A percentile compares a stretch with the other conserved stretches of the same genome.
phyloP scores from a whole-genome alignment of 2,797 vertebrate genomes.

The Pipistrellus pipistrellus region DNA sequence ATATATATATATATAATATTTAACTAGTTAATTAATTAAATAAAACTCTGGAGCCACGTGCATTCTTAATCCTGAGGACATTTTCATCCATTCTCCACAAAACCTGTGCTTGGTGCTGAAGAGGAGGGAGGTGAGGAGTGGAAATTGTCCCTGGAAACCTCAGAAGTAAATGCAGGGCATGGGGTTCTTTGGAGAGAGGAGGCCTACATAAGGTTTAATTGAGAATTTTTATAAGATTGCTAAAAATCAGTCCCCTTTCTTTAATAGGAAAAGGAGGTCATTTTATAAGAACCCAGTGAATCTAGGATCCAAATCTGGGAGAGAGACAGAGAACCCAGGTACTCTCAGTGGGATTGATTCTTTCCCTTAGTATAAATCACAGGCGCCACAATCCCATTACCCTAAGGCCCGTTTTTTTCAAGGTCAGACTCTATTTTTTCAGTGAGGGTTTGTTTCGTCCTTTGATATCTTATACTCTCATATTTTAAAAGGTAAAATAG shows the following conservation, averaged over 20 bases:
- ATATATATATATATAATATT: too few species aligned
- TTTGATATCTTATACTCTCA: constrained; percentile 49
- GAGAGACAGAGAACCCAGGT: background rate
- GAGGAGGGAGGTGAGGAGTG: background rate
- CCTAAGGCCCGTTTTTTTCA: background rate
- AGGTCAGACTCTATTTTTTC: background rate
- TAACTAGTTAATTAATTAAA: too few species aligned
- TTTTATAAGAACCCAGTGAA: constrained; percentile 12
- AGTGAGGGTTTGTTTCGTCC: background rate
- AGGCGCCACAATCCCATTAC: background rate
- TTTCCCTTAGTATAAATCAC: background rate
- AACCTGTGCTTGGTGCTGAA: background rate
- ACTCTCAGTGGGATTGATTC: constrained; percentile 24
- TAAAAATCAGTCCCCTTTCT: background rate
- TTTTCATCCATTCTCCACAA: background rate
- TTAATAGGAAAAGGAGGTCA: background rate
- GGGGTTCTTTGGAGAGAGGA: background rate
- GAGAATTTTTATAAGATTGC: background rate
- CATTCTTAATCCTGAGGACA: background rate
- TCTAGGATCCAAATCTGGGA: background rate
- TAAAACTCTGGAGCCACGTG: background rate
- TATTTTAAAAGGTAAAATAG: constrained; percentile 73
- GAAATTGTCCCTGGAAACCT: background rate
- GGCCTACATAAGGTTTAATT: background rate
- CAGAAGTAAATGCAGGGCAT: background rate